A percentile compares a stretch with the other conserved stretches of the same genome.
Conservation (phyloP, 2,797 vertebrate species). For the Brachymystax lenok region DNA sequence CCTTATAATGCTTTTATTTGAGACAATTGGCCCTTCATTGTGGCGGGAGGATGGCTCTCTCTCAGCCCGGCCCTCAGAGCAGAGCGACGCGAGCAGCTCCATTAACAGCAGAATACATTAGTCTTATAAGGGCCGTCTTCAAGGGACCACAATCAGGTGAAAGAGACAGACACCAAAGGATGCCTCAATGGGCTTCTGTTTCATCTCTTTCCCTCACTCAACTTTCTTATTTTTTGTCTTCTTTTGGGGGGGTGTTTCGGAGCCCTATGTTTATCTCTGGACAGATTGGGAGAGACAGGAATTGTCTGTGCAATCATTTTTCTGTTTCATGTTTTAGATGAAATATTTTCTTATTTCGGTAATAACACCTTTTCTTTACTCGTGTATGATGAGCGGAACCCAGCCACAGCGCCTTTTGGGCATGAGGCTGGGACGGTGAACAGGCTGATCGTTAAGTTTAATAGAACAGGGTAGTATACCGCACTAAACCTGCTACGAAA, state of each 20-base stretch:
- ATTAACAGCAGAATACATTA: conserved; percentile 75
- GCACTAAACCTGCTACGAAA: not conserved
- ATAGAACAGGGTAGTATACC: not conserved
- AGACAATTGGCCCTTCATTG: conserved; percentile 78
- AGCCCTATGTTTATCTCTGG: not conserved
- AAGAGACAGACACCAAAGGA: conserved; percentile 52
- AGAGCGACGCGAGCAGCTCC: conserved; percentile 52
- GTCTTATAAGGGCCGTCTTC: conserved; percentile 57
- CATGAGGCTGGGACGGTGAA: not conserved
- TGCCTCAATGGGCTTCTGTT: conserved; percentile 24
- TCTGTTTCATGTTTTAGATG: conserved; percentile 12
- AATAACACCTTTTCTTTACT: not conserved
- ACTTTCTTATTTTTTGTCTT: conserved; percentile 4
- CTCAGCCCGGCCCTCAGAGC: conserved; percentile 57
- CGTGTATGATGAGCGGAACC: not conserved
- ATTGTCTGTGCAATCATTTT: conserved; percentile 15
- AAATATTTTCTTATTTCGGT: conserved; percentile 7
- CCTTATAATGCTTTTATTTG: conserved; percentile 71
- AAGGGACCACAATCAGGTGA: conserved; percentile 65
- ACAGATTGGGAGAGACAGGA: conserved; percentile 3
- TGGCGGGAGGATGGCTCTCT: conserved; percentile 49
- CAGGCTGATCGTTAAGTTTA: not conserved
- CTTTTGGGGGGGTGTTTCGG: not conserved
- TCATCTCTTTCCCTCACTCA: conserved; percentile 20
- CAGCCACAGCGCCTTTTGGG: not conserved